A percentile compares a stretch with the other conserved stretches of the same genome.
Evolutionary conservation across 2,797 vertebrate genomes (phyloP).

Genomic region (Poeciliopsis gracilis): DNA sequence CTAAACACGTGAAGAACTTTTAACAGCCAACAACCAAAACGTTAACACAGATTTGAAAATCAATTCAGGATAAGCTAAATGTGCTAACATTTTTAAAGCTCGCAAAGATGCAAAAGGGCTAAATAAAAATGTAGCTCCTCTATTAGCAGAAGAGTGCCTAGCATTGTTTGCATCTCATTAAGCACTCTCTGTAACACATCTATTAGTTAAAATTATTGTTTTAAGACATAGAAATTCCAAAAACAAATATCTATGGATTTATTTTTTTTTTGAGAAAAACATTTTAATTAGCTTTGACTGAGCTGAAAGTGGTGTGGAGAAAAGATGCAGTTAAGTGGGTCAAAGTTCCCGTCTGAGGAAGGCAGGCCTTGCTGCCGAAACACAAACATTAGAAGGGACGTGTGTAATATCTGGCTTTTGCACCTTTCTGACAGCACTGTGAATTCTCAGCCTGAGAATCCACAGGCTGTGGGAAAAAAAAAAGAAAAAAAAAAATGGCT

Average conservation of each 20-base stretch:
- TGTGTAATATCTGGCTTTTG: background rate
- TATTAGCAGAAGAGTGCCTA: too few species aligned
- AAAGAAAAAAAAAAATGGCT: background rate
- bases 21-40: too few species aligned
- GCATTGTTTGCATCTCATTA: background rate
- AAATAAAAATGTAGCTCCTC: too few species aligned
- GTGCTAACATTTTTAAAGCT: too few species aligned
- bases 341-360: background rate
- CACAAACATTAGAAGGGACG: background rate
- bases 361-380: background rate
- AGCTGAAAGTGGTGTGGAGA: background rate
- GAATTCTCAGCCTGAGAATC: background rate
- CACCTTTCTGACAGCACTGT: background rate
- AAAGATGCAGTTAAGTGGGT: background rate
- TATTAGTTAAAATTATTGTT: background rate
- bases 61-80: too few species aligned
- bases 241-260: background rate
- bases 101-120: too few species aligned
- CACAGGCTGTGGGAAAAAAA: background rate
- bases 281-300: background rate
- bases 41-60: too few species aligned
- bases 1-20: too few species aligned
- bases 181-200: too few species aligned
- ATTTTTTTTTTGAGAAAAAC: background rate
- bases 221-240: background rate